These are phyloP conservation scores for Pterocles orientalis DNA, from an alignment of 2,113 vertebrate species.

Conservation along the genomic window DNA sequence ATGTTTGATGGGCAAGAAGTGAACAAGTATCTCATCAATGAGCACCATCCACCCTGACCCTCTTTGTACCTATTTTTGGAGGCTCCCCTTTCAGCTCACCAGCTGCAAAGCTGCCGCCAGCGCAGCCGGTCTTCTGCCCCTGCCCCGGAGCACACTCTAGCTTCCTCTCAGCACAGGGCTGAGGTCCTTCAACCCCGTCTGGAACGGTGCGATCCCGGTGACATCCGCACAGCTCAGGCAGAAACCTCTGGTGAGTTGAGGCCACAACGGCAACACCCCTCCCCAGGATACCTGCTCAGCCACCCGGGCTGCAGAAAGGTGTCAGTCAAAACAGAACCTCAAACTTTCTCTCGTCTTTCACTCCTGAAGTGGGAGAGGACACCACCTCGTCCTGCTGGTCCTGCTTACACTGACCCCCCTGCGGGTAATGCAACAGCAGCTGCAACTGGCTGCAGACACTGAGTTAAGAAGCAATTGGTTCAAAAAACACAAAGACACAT, in stretches of 20 bases:
- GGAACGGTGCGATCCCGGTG: rapidly evolving
- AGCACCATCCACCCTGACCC: not conserved
- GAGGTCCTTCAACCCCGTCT: not conserved
- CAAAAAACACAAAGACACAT: not conserved
- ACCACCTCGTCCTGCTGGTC: not conserved
- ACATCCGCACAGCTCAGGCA: rapidly evolving
- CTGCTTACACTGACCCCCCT: not conserved
- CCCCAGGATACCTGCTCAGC: not conserved
- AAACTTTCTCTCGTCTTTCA: not conserved
- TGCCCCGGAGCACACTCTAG: not conserved
- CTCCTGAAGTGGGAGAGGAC: not conserved
- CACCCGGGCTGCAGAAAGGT: not conserved
- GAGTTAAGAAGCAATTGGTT: not conserved
- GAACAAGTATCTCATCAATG: not conserved
- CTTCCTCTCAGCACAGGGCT: not conserved
- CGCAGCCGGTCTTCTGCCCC: not conserved
- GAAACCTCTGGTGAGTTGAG: rapidly evolving
- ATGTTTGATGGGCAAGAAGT: rapidly evolving
- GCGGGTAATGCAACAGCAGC: not conserved
- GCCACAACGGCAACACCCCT: not conserved
- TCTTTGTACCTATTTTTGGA: not conserved
- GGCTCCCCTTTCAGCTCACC: not conserved
- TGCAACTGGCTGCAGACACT: not conserved
- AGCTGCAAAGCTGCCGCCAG: not conserved
- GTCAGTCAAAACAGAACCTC: not conserved